Evolutionary conservation across 1,140 invertebrate genomes (phyloP).

Genomic region (Drosophila arizonae): DNA sequence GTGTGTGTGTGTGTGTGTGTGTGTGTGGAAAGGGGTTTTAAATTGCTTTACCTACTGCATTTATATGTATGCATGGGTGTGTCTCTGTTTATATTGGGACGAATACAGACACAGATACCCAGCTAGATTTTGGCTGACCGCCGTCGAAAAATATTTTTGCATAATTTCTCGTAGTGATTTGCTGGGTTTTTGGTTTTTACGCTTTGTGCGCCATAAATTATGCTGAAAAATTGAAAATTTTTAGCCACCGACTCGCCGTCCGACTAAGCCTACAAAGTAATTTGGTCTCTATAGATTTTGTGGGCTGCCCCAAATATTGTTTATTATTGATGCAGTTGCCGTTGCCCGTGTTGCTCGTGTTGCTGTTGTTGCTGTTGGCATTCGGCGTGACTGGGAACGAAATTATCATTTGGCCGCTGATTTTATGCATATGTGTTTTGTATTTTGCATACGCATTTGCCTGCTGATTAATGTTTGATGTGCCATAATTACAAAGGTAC

Average conservation of each 20-base stretch:
- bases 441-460: slow-evolving; percentile 59
- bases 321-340: slow-evolving; percentile 4
- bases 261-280: slow-evolving; percentile 56
- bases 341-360: neutral
- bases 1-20: slow-evolving; percentile 28
- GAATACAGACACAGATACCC: slow-evolving; percentile 5
- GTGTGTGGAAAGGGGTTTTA: slow-evolving; percentile 39
- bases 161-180: slow-evolving; percentile 75
- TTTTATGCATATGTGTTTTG: slow-evolving; percentile 44
- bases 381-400: slow-evolving; percentile 39
- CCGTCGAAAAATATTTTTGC: slow-evolving; percentile 68
- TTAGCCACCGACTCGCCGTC: slow-evolving; percentile 2
- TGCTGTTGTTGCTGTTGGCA: slow-evolving; percentile 13
- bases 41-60: slow-evolving; percentile 58
- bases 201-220: slow-evolving; percentile 75
- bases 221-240: slow-evolving; percentile 67
- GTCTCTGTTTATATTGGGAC: neutral
- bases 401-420: slow-evolving; percentile 72
- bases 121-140: slow-evolving; percentile 43
- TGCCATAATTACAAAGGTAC: slow-evolving; percentile 71
- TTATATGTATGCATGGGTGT: neutral
- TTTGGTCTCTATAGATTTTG: slow-evolving; percentile 63
- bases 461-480: slow-evolving; percentile 80
- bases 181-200: slow-evolving; percentile 70
- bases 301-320: slow-evolving; percentile 44